Evolutionary conservation across 2,888 invertebrate species (phyloP).

Genomic region (Andrena trimmerana): DNA sequence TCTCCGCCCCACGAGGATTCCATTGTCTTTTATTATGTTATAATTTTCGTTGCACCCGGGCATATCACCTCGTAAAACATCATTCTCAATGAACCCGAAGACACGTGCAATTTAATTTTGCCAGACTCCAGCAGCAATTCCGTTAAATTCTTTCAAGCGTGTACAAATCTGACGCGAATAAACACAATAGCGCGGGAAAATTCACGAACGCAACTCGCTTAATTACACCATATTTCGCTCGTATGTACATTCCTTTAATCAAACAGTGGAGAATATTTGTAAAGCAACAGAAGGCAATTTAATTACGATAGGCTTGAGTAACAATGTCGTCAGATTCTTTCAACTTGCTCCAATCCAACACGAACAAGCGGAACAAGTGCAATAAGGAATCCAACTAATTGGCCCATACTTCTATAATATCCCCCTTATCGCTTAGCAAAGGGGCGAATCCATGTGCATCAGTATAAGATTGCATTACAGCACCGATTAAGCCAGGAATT

Average conservation of each 20-base stretch:
- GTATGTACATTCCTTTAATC: neutral
- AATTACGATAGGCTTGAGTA: too few relatives aligned
- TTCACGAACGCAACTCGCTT: neutral
- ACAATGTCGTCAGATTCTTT: too few relatives aligned
- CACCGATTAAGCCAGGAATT: too few relatives aligned
- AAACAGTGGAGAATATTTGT: neutral
- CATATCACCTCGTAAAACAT: neutral
- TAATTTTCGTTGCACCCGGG: neutral
- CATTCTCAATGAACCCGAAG: neutral
- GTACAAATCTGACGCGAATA: neutral
- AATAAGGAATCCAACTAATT: too few relatives aligned
- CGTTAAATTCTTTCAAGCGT: neutral
- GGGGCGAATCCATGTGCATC: too few relatives aligned
- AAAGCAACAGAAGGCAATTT: neutral
- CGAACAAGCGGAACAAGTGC: neutral
- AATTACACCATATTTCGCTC: neutral
- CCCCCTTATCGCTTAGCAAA: too few relatives aligned
- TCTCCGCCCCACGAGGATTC: neutral
- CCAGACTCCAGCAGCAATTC: neutral
- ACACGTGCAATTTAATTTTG: neutral
- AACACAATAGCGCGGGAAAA: neutral
- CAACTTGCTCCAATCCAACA: too few relatives aligned
- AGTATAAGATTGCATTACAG: too few relatives aligned
- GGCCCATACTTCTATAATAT: too few relatives aligned
- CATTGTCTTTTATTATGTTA: neutral